Percentiles rank a stretch among this genome's conserved stretches.
phyloP scores from a whole-genome alignment of 2,113 vertebrate genomes.

The Osmerus mordax region DNA sequence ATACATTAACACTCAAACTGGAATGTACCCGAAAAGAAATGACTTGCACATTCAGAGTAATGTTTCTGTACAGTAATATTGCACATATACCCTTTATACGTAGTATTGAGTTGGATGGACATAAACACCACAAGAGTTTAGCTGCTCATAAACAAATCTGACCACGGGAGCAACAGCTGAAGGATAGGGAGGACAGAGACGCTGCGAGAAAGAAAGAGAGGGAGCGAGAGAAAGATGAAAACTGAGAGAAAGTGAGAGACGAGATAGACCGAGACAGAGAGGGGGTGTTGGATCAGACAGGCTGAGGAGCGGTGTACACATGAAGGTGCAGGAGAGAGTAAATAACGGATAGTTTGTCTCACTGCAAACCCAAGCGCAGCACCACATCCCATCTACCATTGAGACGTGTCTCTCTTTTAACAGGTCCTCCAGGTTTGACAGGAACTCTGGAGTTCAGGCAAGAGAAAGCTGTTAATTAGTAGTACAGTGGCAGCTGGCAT shows the following conservation, averaged over 20 bases:
- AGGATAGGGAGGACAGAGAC: background rate
- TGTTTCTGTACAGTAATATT: background rate
- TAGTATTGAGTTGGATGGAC: too few relatives aligned
- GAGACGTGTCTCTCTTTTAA: slow-evolving; percentile 11
- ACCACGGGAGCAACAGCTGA: background rate
- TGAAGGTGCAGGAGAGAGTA: slow-evolving; percentile 18
- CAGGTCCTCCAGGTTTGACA: slow-evolving; percentile 27
- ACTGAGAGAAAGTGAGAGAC: too few relatives aligned
- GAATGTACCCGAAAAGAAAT: background rate
- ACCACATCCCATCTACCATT: slow-evolving; percentile 32
- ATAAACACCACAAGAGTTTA: too few relatives aligned
- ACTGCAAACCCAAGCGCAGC: background rate
- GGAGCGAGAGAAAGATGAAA: background rate
- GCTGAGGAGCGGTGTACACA: background rate
- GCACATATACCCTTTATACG: background rate
- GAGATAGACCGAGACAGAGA: background rate
- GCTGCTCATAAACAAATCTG: background rate
- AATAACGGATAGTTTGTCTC: slow-evolving; percentile 34
- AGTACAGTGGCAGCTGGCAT: background rate
- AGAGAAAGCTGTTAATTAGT: background rate
- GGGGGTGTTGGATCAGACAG: background rate
- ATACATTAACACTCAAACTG: background rate
- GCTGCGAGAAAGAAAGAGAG: background rate
- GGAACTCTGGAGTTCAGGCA: slow-evolving; percentile 34
- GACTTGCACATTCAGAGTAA: background rate